Conservation (phyloP, 2,113 vertebrate genomes). For the Menura novaehollandiae region DNA sequence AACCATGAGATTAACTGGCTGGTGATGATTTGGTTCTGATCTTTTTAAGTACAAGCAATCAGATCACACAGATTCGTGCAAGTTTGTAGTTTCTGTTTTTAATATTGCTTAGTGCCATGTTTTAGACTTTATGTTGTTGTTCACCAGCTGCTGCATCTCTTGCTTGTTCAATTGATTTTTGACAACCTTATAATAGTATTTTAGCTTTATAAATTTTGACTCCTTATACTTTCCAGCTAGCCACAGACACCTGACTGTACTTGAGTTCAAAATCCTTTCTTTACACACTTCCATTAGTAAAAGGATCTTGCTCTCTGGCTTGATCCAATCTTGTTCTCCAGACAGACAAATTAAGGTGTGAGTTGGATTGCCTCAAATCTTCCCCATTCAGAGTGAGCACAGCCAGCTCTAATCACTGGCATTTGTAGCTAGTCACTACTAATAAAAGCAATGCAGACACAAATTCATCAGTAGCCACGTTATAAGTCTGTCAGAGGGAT, state of each 20-base stretch:
- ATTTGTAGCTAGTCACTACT: conserved; percentile 6
- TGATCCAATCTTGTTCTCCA: not conserved
- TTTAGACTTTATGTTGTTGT: not conserved
- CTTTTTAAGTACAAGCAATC: not conserved
- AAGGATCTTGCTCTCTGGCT: not conserved
- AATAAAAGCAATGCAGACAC: not conserved
- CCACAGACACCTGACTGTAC: not conserved
- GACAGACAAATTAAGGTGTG: not conserved
- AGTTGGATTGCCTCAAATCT: not conserved
- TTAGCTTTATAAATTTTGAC: not conserved
- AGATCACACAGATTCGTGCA: not conserved
- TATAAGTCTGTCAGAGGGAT: not conserved
- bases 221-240: not conserved
- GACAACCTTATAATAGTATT: not conserved
- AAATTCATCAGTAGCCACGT: not conserved
- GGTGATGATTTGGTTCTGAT: not conserved
- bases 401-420: not conserved
- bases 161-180: not conserved
- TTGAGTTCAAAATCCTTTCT: not conserved
- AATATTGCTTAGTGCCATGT: not conserved
- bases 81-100: not conserved
- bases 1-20: not conserved
- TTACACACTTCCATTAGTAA: not conserved
- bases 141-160: not conserved
- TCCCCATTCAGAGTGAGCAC: not conserved